A percentile compares a stretch with the other conserved stretches of the same genome.
These are phyloP conservation scores for Vulpes ferrilata DNA, from an alignment of 2,113 vertebrate species.

Conservation along the genomic window DNA sequence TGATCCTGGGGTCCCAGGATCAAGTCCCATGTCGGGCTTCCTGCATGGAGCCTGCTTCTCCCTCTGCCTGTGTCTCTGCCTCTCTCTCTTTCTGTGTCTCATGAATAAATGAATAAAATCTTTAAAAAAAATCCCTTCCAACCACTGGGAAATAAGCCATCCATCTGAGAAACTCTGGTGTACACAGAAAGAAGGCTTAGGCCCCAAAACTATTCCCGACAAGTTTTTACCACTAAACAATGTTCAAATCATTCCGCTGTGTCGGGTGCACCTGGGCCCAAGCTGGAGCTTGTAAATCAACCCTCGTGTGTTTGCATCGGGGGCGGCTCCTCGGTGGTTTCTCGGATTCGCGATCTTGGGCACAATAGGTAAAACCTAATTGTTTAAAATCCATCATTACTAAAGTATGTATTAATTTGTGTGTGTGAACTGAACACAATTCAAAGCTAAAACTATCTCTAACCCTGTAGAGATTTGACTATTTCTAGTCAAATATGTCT, in stretches of 20 bases:
- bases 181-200: background rate
- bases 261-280: no score
- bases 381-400: background rate
- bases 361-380: background rate
- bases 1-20: no score
- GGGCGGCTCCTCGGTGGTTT: no score
- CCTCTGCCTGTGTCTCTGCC: no score
- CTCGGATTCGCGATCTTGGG: no score
- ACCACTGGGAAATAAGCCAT: conserved; percentile 3
- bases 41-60: no score
- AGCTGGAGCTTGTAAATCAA: no score
- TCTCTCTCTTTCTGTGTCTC: no score
- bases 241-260: background rate
- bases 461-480: background rate
- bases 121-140: background rate
- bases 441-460: conserved; percentile 22
- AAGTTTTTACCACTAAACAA: background rate
- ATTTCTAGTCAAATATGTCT: background rate
- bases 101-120: no score
- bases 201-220: background rate
- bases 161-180: background rate
- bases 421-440: background rate
- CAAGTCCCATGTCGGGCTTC: no score
- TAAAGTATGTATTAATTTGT: background rate
- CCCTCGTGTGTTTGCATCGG: no score